Percentiles rank a stretch among this genome's conserved stretches.
Conservation (phyloP, 1,140 invertebrate species). For the Conus ventricosus region DNA sequence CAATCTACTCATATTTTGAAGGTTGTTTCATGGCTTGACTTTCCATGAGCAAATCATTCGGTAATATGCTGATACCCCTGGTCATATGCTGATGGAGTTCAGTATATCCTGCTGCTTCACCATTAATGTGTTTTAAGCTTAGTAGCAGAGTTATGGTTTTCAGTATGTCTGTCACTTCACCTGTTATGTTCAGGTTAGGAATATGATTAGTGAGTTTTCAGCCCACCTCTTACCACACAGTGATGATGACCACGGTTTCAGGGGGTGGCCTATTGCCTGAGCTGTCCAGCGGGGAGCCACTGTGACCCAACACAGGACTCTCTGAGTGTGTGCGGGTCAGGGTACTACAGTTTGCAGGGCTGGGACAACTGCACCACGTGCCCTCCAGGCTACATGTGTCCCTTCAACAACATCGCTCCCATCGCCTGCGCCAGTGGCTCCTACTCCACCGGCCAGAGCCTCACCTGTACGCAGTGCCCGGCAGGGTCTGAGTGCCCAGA, state of each 20-base stretch:
- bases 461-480: constrained; percentile 63
- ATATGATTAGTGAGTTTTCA: no score
- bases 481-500: constrained; percentile 64
- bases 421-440: constrained; percentile 60
- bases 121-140: no score
- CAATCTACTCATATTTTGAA: no score
- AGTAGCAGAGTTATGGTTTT: no score
- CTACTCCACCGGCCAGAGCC: constrained; percentile 55
- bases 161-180: no score
- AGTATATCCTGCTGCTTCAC: no score
- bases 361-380: constrained; percentile 60
- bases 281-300: constrained; percentile 65
- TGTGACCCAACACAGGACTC: constrained; percentile 54
- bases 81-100: no score
- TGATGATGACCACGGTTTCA: constrained; percentile 38
- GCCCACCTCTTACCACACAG: no score
- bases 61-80: no score
- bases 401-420: constrained; percentile 57
- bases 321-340: constrained; percentile 56
- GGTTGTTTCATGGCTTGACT: no score
- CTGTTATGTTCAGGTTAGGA: no score
- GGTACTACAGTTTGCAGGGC: constrained; percentile 64
- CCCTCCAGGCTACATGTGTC: constrained; percentile 66
- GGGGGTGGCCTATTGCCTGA: constrained; percentile 56
- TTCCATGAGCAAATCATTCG: no score